Percentiles rank a stretch among this genome's conserved stretches.
phyloP scores from a whole-genome alignment of 2,113 vertebrate genomes.

The Oxygymnocypris stewartii region DNA sequence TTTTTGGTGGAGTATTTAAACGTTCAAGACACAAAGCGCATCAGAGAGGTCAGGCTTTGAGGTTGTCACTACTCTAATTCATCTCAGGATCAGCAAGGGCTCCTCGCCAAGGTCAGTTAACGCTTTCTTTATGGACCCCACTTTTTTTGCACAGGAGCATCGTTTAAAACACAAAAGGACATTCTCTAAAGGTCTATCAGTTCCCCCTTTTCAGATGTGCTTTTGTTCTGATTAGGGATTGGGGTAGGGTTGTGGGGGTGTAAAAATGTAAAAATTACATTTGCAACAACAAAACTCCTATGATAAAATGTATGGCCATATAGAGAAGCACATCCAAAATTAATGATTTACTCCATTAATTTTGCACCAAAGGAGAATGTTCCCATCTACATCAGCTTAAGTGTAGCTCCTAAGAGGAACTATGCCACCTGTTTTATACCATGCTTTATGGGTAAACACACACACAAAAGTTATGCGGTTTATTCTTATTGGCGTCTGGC shows the following conservation, averaged over 20 bases:
- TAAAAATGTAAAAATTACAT: no score
- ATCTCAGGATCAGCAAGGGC: neutral
- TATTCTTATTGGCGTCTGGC: neutral
- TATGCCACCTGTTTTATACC: neutral
- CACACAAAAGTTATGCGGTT: neutral
- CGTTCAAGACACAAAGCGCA: neutral
- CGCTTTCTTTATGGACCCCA: neutral
- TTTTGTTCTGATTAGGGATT: no score
- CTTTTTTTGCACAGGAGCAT: neutral
- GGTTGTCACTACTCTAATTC: neutral
- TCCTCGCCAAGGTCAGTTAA: neutral
- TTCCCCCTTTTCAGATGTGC: no score
- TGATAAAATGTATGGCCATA: neutral
- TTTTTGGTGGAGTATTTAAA: neutral
- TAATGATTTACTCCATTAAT: neutral
- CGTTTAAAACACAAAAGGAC: neutral
- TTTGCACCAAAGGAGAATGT: neutral
- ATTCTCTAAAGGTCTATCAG: no score
- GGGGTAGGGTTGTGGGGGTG: no score
- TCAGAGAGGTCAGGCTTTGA: neutral
- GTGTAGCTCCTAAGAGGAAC: neutral
- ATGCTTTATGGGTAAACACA: neutral
- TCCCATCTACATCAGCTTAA: neutral
- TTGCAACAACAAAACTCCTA: no score
- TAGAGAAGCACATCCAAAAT: neutral